phyloP scores from a whole-genome alignment of 2,888 invertebrate genomes.

The Lasioglossum zephyrum region DNA sequence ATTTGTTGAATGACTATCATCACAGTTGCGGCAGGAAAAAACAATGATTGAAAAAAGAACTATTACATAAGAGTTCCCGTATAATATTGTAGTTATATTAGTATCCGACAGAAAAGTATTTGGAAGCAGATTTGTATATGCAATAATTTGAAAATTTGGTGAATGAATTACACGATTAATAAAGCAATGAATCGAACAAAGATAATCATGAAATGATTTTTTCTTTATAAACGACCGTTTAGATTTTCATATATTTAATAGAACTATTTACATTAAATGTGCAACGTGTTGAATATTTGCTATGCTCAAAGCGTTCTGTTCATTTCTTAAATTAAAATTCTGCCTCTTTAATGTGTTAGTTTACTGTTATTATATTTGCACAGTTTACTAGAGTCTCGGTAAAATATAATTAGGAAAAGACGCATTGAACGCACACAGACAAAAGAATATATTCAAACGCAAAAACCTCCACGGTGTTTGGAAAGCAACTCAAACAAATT shows the following conservation, averaged over 20 bases:
- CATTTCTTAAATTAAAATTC: constrained; percentile 28
- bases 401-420: constrained; percentile 46
- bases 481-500: constrained; percentile 55
- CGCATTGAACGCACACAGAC: constrained; percentile 40
- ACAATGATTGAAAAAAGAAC: constrained; percentile 43
- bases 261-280: constrained; percentile 2
- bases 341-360: constrained; percentile 38
- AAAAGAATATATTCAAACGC: constrained; percentile 52
- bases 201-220: constrained; percentile 24
- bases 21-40: constrained; percentile 58
- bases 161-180: constrained; percentile 29
- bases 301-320: constrained; percentile 7
- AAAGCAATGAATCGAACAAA: constrained; percentile 28
- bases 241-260: constrained; percentile 16
- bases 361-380: constrained; percentile 36
- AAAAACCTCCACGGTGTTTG: constrained; percentile 58
- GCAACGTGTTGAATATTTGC: constrained; percentile 17
- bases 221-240: constrained; percentile 23
- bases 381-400: constrained; percentile 30
- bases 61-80: constrained; percentile 43
- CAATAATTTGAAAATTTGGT: constrained; percentile 1
- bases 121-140: constrained; percentile 29
- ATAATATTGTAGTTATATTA: constrained; percentile 33
- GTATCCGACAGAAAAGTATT: constrained; percentile 35
- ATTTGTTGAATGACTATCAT: constrained; percentile 54